phyloP scores from a whole-genome alignment of 1,140 invertebrate genomes.

The Alviniconcha marisindica region DNA sequence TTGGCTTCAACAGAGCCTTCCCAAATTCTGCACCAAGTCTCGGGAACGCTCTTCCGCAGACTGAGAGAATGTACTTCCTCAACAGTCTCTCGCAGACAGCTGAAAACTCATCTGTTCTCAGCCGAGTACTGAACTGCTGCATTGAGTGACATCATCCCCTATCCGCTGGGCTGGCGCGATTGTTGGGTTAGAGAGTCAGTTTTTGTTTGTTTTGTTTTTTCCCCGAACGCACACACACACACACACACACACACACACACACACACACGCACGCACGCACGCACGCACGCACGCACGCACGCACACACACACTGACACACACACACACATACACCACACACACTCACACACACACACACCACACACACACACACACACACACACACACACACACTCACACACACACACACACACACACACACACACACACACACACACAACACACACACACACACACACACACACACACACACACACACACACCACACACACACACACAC shows the following conservation, averaged over 20 bases:
- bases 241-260: neutral
- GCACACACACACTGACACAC: neutral
- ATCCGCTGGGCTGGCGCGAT: no score
- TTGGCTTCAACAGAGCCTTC: no score
- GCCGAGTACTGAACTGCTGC: no score
- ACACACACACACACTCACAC: no score
- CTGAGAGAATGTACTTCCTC: neutral
- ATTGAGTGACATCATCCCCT: no score
- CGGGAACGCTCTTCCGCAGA: no score
- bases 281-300: neutral
- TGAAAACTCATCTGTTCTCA: no score
- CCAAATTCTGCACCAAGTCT: no score
- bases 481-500: neutral
- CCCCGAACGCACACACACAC: neutral
- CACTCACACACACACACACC: no score
- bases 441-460: no score
- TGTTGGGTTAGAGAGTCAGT: neutral
- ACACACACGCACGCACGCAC: neutral
- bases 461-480: neutral
- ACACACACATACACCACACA: neutral
- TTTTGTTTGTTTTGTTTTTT: neutral
- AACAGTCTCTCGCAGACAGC: neutral
- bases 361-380: no score
- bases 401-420: neutral
- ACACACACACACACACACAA: neutral